phyloP scores from a whole-genome alignment of 2,797 vertebrate species.

The Alauda arvensis region DNA sequence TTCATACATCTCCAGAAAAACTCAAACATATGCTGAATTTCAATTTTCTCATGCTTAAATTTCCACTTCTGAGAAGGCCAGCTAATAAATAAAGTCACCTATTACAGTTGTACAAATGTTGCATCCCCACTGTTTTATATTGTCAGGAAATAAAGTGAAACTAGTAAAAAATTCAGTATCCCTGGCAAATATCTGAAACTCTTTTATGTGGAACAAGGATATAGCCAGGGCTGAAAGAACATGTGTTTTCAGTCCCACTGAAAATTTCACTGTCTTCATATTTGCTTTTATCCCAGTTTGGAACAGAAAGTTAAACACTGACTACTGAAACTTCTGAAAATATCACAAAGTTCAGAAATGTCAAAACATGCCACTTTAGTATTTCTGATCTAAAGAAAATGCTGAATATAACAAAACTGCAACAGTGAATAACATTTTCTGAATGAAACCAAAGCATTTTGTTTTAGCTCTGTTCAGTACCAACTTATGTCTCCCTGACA shows the following conservation, averaged over 20 bases:
- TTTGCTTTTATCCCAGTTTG: conserved; percentile 48
- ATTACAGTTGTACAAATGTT: conserved; percentile 1
- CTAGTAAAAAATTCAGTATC: conserved; percentile 14
- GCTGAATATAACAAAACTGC: conserved; percentile 35
- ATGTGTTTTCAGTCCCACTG: conserved; percentile 53
- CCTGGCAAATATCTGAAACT: conserved; percentile 28
- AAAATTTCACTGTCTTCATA: conserved; percentile 49
- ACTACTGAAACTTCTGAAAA: conserved; percentile 54
- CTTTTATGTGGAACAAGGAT: conserved; percentile 32
- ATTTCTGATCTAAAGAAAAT: conserved; percentile 48
- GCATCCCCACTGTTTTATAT: background rate
- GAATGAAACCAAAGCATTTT: conserved; percentile 20
- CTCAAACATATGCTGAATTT: background rate
- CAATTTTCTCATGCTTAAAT: conserved; percentile 1
- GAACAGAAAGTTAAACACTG: conserved; percentile 27
- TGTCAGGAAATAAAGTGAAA: conserved; percentile 16
- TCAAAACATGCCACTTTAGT: conserved; percentile 45
- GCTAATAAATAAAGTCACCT: conserved; percentile 27
- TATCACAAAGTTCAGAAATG: conserved; percentile 38
- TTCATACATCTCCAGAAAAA: background rate
- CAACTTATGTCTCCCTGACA: background rate
- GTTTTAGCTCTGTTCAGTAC: background rate
- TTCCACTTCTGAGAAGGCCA: conserved; percentile 1
- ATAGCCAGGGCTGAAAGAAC: conserved; percentile 28
- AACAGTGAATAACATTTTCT: background rate